Evolutionary conservation across 2,888 invertebrate species (phyloP).

Genomic region (Volucella inflata): DNA sequence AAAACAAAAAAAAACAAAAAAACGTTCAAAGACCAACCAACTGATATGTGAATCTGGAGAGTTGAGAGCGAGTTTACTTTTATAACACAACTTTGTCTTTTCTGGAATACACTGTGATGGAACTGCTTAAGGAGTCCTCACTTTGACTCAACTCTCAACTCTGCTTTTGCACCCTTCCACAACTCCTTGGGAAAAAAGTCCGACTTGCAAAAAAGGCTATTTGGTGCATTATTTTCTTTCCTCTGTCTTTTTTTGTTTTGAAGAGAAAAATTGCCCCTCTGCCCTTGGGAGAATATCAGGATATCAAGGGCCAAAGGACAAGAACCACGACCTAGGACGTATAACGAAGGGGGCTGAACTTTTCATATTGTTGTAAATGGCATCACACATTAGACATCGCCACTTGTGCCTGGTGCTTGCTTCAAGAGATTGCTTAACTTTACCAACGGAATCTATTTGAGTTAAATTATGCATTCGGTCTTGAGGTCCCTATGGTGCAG

Average conservation of each 20-base stretch:
- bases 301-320: neutral
- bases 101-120: slow-evolving; percentile 67
- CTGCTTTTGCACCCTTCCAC: neutral
- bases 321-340: too few relatives aligned
- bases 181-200: neutral
- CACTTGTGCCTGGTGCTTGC: slow-evolving; percentile 50
- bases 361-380: slow-evolving; percentile 75
- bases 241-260: slow-evolving; percentile 2
- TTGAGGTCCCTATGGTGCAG: slow-evolving; percentile 41
- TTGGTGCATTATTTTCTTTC: slow-evolving; percentile 47
- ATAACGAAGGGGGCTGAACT: slow-evolving; percentile 22
- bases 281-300: slow-evolving; percentile 17
- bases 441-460: slow-evolving; percentile 54
- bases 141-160: neutral
- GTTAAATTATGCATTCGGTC: slow-evolving; percentile 72
- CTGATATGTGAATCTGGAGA: slow-evolving; percentile 69
- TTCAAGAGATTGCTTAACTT: slow-evolving; percentile 58
- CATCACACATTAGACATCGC: slow-evolving; percentile 72
- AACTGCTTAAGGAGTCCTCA: slow-evolving; percentile 60
- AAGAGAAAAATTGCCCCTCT: slow-evolving; percentile 28
- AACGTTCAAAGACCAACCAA: slow-evolving; percentile 33
- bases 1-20: slow-evolving; percentile 13
- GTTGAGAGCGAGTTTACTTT: slow-evolving; percentile 65
- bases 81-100: slow-evolving; percentile 73
- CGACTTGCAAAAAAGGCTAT: slow-evolving; percentile 36